phyloP scores from a whole-genome alignment of 2,797 vertebrate species.

The Telmatherina bonti region DNA sequence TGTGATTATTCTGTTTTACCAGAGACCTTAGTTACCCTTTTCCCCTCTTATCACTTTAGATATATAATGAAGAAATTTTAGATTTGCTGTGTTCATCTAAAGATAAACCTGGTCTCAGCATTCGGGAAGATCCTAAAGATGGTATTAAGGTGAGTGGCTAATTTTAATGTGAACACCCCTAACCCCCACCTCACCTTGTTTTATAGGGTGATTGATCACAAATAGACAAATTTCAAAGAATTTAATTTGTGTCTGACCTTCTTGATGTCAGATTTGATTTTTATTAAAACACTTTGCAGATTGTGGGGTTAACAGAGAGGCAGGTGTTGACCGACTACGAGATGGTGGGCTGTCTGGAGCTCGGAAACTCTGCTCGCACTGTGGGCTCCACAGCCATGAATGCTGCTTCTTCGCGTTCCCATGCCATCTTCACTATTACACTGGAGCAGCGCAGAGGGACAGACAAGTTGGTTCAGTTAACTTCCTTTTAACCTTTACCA shows the following conservation, averaged over 20 bases:
- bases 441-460: constrained; percentile 89
- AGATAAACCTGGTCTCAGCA: constrained; percentile 88
- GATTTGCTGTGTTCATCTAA: constrained; percentile 90
- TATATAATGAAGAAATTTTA: constrained; percentile 97
- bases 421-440: constrained; percentile 96
- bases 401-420: constrained; percentile 93
- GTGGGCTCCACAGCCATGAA: constrained; percentile 98
- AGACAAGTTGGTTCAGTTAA: constrained; percentile 86
- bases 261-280: neutral
- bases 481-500: neutral
- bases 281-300: constrained; percentile 73
- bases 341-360: constrained; percentile 91
- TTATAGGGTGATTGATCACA: neutral
- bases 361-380: constrained; percentile 91
- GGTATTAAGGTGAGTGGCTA: constrained; percentile 91
- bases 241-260: neutral
- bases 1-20: neutral
- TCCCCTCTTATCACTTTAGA: constrained; percentile 78
- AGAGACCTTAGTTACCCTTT: neutral
- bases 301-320: constrained; percentile 92
- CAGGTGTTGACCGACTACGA: constrained; percentile 84
- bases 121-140: constrained; percentile 95
- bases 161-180: neutral
- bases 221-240: constrained; percentile 4
- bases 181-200: neutral